These are phyloP conservation scores for Poecilus cupreus DNA, from an alignment of 2,888 invertebrate species.

Conservation along the genomic window DNA sequence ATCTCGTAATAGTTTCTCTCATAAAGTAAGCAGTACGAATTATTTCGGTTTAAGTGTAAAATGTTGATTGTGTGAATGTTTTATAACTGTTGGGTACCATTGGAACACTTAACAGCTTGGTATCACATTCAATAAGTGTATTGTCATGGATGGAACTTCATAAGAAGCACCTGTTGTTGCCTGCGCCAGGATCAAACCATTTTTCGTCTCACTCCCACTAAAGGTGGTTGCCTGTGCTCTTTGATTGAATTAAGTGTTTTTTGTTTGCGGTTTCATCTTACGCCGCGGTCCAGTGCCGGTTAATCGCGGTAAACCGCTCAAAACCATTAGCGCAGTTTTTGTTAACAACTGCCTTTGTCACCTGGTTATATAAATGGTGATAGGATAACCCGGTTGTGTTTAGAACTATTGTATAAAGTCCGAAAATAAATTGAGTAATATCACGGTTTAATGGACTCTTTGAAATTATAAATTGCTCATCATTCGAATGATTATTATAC, in stretches of 20 bases:
- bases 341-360: constrained; percentile 32
- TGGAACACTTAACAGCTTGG: background rate
- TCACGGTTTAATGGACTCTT: too few relatives aligned
- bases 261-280: constrained; percentile 24
- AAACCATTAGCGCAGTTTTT: constrained; percentile 38
- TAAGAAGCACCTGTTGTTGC: constrained; percentile 20
- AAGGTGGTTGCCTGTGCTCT: background rate
- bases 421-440: too few relatives aligned
- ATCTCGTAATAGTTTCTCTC: too few relatives aligned
- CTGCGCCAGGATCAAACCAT: background rate
- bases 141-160: background rate
- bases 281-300: constrained; percentile 9
- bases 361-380: constrained; percentile 37
- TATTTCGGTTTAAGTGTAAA: too few relatives aligned
- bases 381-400: background rate
- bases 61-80: too few relatives aligned
- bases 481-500: too few relatives aligned
- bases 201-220: background rate
- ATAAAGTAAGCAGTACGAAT: too few relatives aligned
- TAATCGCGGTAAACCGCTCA: constrained; percentile 37
- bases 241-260: constrained; percentile 44
- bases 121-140: constrained; percentile 11
- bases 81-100: background rate
- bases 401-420: too few relatives aligned
- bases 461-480: too few relatives aligned